Conservation (phyloP, 2,888 invertebrate species). For the Diadegma fenestrale region DNA sequence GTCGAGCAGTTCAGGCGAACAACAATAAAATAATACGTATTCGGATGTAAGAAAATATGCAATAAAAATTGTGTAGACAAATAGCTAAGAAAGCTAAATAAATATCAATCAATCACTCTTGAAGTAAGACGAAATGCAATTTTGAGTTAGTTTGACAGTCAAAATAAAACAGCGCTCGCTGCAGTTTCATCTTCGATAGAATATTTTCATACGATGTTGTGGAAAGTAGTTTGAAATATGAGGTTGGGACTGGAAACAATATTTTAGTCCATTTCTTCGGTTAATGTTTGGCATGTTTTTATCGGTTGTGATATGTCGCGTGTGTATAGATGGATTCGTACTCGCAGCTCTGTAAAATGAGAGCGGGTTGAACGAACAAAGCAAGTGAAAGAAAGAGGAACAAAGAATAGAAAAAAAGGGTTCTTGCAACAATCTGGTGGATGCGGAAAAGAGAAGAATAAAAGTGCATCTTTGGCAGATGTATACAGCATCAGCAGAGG, state of each 20-base stretch:
- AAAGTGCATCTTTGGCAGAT: slow-evolving; percentile 63
- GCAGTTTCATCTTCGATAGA: background rate
- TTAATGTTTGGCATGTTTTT: slow-evolving; percentile 11
- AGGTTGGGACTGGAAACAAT: background rate
- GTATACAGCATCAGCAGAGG: slow-evolving; percentile 35
- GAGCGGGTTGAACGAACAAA: slow-evolving; percentile 5
- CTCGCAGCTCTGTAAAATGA: slow-evolving; percentile 46
- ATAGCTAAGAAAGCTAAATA: no score
- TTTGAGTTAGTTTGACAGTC: slow-evolving; percentile 27
- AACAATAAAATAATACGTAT: no score
- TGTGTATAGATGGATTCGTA: background rate
- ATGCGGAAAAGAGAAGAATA: slow-evolving; percentile 55
- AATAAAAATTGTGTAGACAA: no score
- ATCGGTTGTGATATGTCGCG: slow-evolving; percentile 16
- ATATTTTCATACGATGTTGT: background rate
- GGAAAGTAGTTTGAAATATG: background rate
- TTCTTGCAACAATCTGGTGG: slow-evolving; percentile 54
- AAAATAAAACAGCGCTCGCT: slow-evolving; percentile 16
- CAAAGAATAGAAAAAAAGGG: slow-evolving; percentile 35
- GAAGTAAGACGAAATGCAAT: slow-evolving; percentile 37
- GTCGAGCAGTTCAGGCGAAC: no score
- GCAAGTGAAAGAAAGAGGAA: slow-evolving; percentile 27
- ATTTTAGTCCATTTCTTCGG: slow-evolving; percentile 22
- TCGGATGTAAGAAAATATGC: no score
- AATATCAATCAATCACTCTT: background rate